Evolutionary conservation across 2,888 invertebrate species (phyloP), one percentile per base, ranked within the genome.

Genomic region (Imbricaverruca yamaguchii): DNA sequence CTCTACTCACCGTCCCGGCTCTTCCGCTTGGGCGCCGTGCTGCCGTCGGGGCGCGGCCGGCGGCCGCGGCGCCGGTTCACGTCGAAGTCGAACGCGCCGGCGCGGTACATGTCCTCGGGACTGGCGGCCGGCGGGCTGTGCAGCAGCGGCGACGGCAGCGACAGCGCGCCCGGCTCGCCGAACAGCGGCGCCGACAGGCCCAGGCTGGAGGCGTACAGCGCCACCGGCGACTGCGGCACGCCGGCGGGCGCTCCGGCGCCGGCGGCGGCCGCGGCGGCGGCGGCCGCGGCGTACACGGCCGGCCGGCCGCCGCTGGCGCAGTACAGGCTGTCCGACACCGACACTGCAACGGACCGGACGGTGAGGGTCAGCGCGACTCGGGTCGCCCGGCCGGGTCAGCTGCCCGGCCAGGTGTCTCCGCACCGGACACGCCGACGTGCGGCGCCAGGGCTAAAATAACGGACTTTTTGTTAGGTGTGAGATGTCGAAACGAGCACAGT

Each of bases 1-100:
- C 39, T 39, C 74, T 3, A 55, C 80, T 83, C 83, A 59, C 80
- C 82, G 65, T 82, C 81, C 57, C 78, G 39, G 61, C 78, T 81
- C 78, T 78, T 82, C 21, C 82, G 61, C 21, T 82, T 80, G 57
- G 65, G 82, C 57, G 74, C 69, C 80, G 80, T n/a, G 56, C 63
- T 80, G 53, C 56, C 83, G 57, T 80, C 55, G n/a, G 59, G 57
- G 12, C 80, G 80, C 57, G 56, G 79, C 9, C 79, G 69, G 15
- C 69, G 65, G 15, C 69, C 80, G 2, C 65, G 55, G 12, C 80
- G 63, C n/a, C 80, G n/a, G 59, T 9, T 67, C 15, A 80, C 23
- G 61, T 65, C 25, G 65, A 81, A n/a, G 53, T 80, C 65, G 63
- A 69, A 69, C 59, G 55, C 74, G 18, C 23, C 59, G 25, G 74